phyloP scores from a whole-genome alignment of 1,140 invertebrate species.

The Bombus picipes region DNA sequence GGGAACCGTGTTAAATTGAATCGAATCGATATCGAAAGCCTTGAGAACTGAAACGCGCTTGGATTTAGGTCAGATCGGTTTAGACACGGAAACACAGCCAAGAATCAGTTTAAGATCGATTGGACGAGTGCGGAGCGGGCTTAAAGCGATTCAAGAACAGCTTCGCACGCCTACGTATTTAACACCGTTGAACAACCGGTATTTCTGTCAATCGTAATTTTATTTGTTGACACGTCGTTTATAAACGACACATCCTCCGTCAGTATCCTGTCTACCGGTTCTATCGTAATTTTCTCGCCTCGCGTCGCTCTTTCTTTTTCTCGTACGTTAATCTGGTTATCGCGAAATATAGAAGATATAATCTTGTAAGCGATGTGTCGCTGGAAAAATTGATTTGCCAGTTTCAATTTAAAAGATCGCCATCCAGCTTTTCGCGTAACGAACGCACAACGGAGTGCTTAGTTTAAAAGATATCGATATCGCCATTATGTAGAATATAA shows the following conservation, averaged over 20 bases:
- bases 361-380: not conserved
- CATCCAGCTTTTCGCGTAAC: not conserved
- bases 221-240: constrained; percentile 42
- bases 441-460: not conserved
- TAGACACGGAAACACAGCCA: not conserved
- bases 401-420: not conserved
- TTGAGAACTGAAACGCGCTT: constrained; percentile 2
- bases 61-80: constrained; percentile 12
- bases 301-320: not conserved
- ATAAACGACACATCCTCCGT: constrained; percentile 46
- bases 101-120: not conserved
- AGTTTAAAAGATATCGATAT: not conserved
- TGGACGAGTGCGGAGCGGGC: not conserved
- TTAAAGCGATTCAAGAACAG: constrained; percentile 14
- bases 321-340: constrained; percentile 30
- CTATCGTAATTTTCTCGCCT: constrained; percentile 1
- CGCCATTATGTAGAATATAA: constrained; percentile 9
- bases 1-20: not conserved
- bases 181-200: constrained; percentile 12
- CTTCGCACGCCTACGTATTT: not conserved
- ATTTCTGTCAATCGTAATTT: constrained; percentile 32
- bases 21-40: not conserved
- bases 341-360: constrained; percentile 22
- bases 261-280: constrained; percentile 13
- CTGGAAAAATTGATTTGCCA: not conserved